These are phyloP conservation scores for Bombus sylvicola DNA, from an alignment of 1,140 invertebrate species.

Conservation along the genomic window DNA sequence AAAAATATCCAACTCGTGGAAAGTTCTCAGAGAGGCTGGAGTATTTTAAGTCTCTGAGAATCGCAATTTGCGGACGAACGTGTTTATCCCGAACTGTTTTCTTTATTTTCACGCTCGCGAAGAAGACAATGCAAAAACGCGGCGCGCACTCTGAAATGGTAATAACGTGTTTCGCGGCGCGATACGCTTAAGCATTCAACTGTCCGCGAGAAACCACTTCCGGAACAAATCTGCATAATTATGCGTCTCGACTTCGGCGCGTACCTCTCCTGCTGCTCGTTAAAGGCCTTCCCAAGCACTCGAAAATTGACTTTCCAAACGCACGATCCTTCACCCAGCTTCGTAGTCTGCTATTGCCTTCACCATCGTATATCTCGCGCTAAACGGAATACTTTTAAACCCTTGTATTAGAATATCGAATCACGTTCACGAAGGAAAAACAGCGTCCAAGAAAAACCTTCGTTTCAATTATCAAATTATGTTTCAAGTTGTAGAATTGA, in stretches of 20 bases:
- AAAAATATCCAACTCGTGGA: neutral
- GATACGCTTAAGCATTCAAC: conserved; percentile 53
- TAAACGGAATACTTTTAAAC: no score
- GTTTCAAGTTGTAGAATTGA: no score
- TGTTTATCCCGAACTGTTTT: conserved; percentile 41
- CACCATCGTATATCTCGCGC: no score
- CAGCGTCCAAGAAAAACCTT: neutral
- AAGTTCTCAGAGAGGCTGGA: neutral
- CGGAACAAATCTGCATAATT: conserved; percentile 57
- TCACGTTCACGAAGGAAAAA: neutral
- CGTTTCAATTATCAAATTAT: neutral
- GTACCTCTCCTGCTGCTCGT: neutral
- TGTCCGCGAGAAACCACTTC: conserved; percentile 41
- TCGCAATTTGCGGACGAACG: conserved; percentile 40
- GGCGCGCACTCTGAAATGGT: conserved; percentile 34
- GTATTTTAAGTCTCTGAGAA: conserved; percentile 6
- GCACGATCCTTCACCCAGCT: neutral
- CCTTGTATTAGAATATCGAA: neutral
- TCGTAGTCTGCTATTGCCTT: no score
- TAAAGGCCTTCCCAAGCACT: neutral
- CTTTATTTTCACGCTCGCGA: neutral
- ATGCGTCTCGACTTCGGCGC: conserved; percentile 32
- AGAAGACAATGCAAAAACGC: conserved; percentile 32
- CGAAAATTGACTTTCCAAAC: neutral
- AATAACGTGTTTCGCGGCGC: conserved; percentile 32